phyloP scores from a whole-genome alignment of 2,113 vertebrate genomes.

The Dicerorhinus sumatrensis region DNA sequence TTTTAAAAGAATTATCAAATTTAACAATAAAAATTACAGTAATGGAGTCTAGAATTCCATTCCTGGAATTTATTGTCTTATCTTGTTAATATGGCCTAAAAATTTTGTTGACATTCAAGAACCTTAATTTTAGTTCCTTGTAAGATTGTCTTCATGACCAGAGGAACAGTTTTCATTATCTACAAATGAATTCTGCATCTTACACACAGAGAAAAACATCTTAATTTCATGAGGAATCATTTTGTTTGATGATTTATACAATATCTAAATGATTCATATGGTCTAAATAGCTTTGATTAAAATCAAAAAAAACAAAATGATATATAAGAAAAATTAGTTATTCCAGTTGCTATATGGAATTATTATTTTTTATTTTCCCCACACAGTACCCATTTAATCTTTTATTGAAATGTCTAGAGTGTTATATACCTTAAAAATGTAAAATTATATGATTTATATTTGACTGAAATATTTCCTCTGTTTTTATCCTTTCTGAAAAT shows the following conservation, averaged over 20 bases:
- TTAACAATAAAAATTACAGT: neutral
- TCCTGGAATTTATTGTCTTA: neutral
- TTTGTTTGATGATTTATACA: neutral
- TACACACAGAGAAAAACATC: neutral
- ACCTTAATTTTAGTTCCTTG: neutral
- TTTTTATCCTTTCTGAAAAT: neutral
- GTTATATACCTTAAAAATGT: neutral
- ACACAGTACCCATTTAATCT: neutral
- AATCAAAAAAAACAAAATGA: neutral
- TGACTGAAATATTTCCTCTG: neutral
- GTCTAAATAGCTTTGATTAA: neutral
- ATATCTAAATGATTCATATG: neutral
- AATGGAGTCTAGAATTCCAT: neutral
- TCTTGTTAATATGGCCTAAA: neutral
- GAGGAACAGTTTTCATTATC: neutral
- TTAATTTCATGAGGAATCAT: neutral
- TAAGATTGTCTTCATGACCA: neutral
- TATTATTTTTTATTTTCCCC: neutral
- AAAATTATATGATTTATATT: neutral
- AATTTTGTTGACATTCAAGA: neutral
- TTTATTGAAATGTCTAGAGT: neutral
- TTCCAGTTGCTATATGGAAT: neutral
- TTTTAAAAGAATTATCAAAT: neutral
- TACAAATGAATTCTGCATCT: neutral
- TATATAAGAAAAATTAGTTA: neutral